Evolutionary conservation across 2,797 vertebrate species (phyloP).

Genomic region (Varecia variegata): DNA sequence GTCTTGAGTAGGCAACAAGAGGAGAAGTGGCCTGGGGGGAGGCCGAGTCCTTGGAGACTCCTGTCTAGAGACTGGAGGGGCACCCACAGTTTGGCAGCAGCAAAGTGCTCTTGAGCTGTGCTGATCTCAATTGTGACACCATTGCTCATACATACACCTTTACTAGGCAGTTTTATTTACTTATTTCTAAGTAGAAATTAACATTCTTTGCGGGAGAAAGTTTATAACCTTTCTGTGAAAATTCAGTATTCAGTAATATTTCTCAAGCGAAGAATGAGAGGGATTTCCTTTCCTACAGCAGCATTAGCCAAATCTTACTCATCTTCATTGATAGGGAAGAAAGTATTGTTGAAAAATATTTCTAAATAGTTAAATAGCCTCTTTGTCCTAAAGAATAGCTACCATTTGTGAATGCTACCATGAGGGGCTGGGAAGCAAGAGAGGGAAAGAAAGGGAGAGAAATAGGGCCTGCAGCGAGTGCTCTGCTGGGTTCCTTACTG

Average conservation of each 20-base stretch:
- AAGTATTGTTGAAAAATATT: not conserved
- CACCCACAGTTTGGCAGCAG: not conserved
- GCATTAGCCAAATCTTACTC: not conserved
- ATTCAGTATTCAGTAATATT: not conserved
- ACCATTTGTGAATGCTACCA: not conserved
- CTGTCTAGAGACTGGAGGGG: not conserved
- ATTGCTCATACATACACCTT: not conserved
- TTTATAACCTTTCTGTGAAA: not conserved
- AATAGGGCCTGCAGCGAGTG: fast-evolving
- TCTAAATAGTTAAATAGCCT: not conserved
- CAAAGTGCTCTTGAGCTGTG: not conserved
- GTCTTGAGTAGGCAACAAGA: not conserved
- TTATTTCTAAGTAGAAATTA: not conserved
- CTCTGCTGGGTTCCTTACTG: not conserved
- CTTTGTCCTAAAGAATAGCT: not conserved
- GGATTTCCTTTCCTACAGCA: not conserved
- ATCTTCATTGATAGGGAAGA: not conserved
- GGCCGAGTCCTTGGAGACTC: not conserved
- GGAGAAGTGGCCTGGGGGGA: not conserved
- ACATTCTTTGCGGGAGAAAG: not conserved
- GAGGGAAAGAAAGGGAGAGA: not conserved
- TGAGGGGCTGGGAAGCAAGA: not conserved
- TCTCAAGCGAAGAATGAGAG: not conserved
- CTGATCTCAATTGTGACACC: not conserved
- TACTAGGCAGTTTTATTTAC: not conserved